These are phyloP conservation scores for Mythimna albipuncta DNA, from an alignment of 2,888 invertebrate genomes.

Conservation along the genomic window DNA sequence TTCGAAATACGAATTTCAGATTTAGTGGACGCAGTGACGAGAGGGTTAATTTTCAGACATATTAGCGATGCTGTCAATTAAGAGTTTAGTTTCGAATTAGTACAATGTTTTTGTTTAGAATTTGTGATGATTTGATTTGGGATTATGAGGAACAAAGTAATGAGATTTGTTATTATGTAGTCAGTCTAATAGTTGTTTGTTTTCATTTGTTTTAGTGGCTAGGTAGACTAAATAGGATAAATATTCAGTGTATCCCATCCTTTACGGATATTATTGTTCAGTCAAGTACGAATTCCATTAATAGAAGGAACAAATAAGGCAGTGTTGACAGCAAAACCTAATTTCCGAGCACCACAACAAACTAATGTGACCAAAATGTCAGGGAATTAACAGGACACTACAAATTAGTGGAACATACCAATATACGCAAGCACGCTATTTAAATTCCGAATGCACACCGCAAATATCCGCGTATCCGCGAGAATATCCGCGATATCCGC, in stretches of 20 bases:
- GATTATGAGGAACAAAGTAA: slow-evolving; percentile 8
- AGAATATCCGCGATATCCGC: slow-evolving; percentile 68
- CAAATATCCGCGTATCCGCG: slow-evolving; percentile 68
- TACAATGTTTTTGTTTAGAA: slow-evolving; percentile 35
- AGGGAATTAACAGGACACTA: slow-evolving; percentile 54
- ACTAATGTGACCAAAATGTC: slow-evolving; percentile 52
- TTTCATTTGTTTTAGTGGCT: not conserved
- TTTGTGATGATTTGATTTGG: slow-evolving; percentile 20
- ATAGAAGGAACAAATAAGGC: slow-evolving; percentile 7
- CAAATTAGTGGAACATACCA: slow-evolving; percentile 63
- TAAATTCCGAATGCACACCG: slow-evolving; percentile 66
- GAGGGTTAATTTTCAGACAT: slow-evolving; percentile 53
- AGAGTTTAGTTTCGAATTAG: slow-evolving; percentile 40
- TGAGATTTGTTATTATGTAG: not conserved
- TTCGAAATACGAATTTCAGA: slow-evolving; percentile 42
- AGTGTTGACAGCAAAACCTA: slow-evolving; percentile 40
- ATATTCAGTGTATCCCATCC: accelerated
- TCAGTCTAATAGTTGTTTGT: not conserved
- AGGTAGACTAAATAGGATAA: not conserved
- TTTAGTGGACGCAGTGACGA: slow-evolving; percentile 46
- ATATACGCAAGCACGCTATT: slow-evolving; percentile 62
- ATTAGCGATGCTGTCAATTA: slow-evolving; percentile 35
- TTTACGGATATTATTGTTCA: not conserved
- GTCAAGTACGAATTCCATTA: not conserved
- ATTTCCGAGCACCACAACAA: slow-evolving; percentile 31